phyloP scores from a whole-genome alignment of 2,113 vertebrate genomes.

The Pygoscelis adeliae region DNA sequence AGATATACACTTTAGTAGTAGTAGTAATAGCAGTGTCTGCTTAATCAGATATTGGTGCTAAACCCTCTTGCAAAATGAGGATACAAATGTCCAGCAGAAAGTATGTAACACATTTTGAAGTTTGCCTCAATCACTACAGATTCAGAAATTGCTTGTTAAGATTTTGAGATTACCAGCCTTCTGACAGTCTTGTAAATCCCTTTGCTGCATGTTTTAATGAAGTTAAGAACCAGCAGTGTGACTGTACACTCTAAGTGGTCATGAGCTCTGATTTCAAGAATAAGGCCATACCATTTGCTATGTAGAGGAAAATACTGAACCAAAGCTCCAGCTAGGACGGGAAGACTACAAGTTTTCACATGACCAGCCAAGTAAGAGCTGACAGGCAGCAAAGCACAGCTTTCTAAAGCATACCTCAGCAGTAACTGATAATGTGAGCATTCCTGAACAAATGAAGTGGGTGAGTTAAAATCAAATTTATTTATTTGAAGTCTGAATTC shows the following conservation, averaged over 20 bases:
- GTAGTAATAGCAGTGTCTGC: background rate
- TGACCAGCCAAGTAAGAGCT: accelerated
- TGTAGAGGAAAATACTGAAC: background rate
- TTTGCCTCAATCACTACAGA: background rate
- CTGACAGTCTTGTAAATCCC: background rate
- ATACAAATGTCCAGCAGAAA: background rate
- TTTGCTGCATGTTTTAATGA: background rate
- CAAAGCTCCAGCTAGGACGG: background rate
- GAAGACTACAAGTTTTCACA: background rate
- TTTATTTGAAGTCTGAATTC: background rate
- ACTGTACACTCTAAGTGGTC: background rate
- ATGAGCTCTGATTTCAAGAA: background rate
- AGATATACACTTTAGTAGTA: background rate
- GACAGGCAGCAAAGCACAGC: background rate
- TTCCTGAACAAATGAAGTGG: background rate
- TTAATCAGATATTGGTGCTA: background rate
- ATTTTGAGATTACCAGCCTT: background rate
- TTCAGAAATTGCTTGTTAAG: background rate
- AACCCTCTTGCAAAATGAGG: background rate
- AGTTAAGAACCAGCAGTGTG: background rate
- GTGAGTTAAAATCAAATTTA: background rate
- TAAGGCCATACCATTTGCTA: background rate
- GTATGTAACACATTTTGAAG: background rate
- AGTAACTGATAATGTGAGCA: background rate
- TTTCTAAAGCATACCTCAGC: background rate